These are phyloP conservation scores for Rhegmatorhina hoffmannsi DNA, from an alignment of 2,113 vertebrate genomes.

Conservation along the genomic window DNA sequence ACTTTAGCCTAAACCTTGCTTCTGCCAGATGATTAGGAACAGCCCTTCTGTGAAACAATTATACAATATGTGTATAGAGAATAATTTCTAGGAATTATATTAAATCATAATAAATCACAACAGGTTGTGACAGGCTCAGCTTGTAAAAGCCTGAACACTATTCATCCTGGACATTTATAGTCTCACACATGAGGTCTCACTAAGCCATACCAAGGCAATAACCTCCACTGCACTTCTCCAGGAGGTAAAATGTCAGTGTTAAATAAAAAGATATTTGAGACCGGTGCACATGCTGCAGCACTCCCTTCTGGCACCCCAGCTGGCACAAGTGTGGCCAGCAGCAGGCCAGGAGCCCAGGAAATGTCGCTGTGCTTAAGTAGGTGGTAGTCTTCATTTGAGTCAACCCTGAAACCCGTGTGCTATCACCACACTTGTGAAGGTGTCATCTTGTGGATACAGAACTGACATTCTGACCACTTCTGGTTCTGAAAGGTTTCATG, in stretches of 20 bases:
- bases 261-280: background rate
- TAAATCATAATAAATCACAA: slow-evolving; percentile 25
- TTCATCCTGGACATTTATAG: background rate
- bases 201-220: background rate
- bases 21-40: background rate
- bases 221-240: background rate
- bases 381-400: slow-evolving; percentile 43
- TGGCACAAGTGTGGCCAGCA: background rate
- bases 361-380: background rate
- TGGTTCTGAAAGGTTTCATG: background rate
- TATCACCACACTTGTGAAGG: background rate
- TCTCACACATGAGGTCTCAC: background rate
- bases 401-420: background rate
- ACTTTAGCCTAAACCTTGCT: background rate
- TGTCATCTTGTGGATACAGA: background rate
- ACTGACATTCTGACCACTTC: background rate
- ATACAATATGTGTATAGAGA: background rate
- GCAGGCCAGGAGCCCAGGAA: slow-evolving; percentile 37
- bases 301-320: background rate
- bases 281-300: background rate
- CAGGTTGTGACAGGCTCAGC: background rate
- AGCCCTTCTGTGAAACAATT: background rate
- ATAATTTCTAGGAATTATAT: slow-evolving; percentile 32
- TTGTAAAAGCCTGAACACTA: background rate
- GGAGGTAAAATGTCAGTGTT: background rate